Base-by-base conservation (phyloP, 2,888 invertebrate genomes). In the Diaperis boleti region DNA sequence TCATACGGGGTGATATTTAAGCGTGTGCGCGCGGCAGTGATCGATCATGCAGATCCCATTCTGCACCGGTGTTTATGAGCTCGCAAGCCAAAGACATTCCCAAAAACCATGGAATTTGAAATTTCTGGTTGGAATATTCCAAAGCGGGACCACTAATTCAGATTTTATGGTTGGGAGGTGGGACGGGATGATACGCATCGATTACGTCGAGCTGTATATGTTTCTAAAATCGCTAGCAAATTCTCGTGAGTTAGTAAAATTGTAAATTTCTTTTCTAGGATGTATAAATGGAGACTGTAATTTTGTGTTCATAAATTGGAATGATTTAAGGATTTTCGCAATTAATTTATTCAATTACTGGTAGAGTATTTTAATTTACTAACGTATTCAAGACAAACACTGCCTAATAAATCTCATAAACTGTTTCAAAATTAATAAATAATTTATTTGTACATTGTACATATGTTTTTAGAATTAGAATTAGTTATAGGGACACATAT, bases 361-460 rank as follows among this genome's bases (percentile, higher is more conserved):
- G 35, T 47, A 54, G 47, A 20, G 49, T 55, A 56, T 47, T 61
- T 62, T 59, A 41, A 54, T 65, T 33, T 64, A 66, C 57, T 66
- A 70, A 69, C 70, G 70, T 70, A 69, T 69, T 72, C 64, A 70
- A 72, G 68, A 70, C 66, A 74, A 74, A 71, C 76, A 76, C 76
- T 76, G 76, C 75, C 75, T 74, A 66, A 64, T 44, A 33, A 64
- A 64, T 64, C 60, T 64, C 64, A 60, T 59, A 39, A 50, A 13
- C 33, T 56, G 44, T 45, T 44, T 63, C 62, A 62, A 62, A 62
- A 62, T 62, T 62, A 61, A 37, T 45, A 26, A 56, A 59, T 59
- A 63, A 64, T 60, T 64, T 59, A 64, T 64, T 64, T 64, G 59
- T 64, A 64, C 54, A 64, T 64, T 64, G 60, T 64, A 64, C 45